Evolutionary conservation across 2,113 vertebrate genomes (phyloP).

Genomic region (Gnathonemus echidnorhynchus): DNA sequence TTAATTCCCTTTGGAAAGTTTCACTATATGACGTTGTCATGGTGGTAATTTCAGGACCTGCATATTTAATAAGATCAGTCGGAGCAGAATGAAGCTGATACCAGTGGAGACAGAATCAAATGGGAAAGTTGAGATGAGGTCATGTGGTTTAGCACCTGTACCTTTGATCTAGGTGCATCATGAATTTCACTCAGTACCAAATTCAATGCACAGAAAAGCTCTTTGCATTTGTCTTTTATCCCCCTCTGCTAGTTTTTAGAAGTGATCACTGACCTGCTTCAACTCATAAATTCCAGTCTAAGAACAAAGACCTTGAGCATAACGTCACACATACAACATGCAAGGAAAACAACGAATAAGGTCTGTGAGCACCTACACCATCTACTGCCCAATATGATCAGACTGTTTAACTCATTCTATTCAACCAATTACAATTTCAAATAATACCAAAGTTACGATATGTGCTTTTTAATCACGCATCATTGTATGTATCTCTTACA

Average conservation of each 20-base stretch:
- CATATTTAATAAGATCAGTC: slow-evolving; percentile 39
- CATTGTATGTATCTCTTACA: not conserved
- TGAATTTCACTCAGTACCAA: not conserved
- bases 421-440: not conserved
- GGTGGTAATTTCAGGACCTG: slow-evolving; percentile 35
- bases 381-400: not conserved
- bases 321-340: not conserved
- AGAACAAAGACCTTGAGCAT: not conserved
- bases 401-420: not conserved
- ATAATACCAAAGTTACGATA: not conserved
- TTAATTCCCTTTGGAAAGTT: slow-evolving; percentile 40
- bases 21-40: slow-evolving; percentile 31
- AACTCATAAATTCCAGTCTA: not conserved
- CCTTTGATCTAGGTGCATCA: not conserved
- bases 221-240: not conserved
- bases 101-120: not conserved
- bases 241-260: not conserved
- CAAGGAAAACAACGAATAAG: not conserved
- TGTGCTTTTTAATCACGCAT: not conserved
- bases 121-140: not conserved
- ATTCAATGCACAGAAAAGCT: not conserved
- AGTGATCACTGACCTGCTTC: not conserved
- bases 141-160: not conserved
- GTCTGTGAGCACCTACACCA: not conserved
- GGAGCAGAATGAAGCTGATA: not conserved